Base-by-base conservation (phyloP, 35 echinoderm and acorn worm species). In the Holothuria glaberrima region DNA sequence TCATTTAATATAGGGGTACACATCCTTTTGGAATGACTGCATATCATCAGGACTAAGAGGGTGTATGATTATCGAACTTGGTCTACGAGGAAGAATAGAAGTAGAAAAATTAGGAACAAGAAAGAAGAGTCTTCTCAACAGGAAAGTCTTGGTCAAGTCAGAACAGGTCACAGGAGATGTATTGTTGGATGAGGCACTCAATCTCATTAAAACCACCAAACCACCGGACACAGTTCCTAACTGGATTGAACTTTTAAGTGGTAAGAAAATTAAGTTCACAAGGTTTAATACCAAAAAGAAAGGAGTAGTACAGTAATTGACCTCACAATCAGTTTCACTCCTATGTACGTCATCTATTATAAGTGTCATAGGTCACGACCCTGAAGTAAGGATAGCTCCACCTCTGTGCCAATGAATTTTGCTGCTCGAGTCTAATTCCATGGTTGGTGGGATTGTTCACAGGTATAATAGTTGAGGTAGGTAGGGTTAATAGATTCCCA, bases 21-120 rank as follows among this genome's bases (percentile, higher is more conserved):
- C 97, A 84, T 99, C 97, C 68, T 99, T 99, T 80, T 99, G 97
- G 97, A 99, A 99, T 80, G 97, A 99, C 75, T 99, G 97, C 65
- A 99, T 98, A 90, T 99, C 97, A 86, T 99, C 97, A 25, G 97
- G 97, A 68, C 85, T 99, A 31, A 58, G 97, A 25, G 97, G 97
- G 4, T 99, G 97, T 60, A 99, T 99, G 97, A 67, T 99, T 45
- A 94, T 99, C 61, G 97, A 99, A 67, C 78, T 99, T 21, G 97
- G 93, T 30, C 74, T 99, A 19, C 88, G 83, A 89, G 97, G 97
- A 38, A 86, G 97, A 22, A 44, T 99, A 84, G 93, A 99, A 91
- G 88, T 99, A 33, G 97, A 99, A 87, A 99, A 99, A 69, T 86
- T 83, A 45, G 97, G 97, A 20, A 95, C 93, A 93, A 94, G 97